Base-by-base conservation (phyloP, 2,888 invertebrate genomes). In the Cryptocephalus primarius region DNA sequence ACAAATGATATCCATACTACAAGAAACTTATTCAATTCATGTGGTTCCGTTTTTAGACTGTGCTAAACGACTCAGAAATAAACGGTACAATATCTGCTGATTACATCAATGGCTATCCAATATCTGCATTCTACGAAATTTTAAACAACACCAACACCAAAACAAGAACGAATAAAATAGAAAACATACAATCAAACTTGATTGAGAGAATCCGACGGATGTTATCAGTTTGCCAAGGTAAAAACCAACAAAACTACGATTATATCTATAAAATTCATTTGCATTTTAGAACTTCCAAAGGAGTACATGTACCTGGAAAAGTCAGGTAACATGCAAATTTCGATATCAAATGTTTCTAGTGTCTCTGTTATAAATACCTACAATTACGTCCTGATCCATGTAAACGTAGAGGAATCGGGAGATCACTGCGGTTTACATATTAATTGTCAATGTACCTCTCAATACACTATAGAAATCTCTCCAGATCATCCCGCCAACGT, bases 271-370 rank as follows among this genome's bases (percentile, higher is more conserved):
- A 33, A 32, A 13, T 10, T 32, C 9, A n/a, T 32, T 9, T 34
- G 10, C 14, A 36, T 53, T 54, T 40, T 34, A 68, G 67, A 53
- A 46, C 48, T 66, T 44, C 60, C 65, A 14, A 57, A 52, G 41
- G 60, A 65, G 45, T 62, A 60, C 44, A 56, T 69, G 55, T 69
- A 69, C 51, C 56, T 69, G 22, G 68, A 69, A 54, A 63, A 59
- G 49, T 61, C 64, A 4, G 54, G 55, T 6, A 57, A 58, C 32
- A 42, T 67, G n/a, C 61, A 66, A 52, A 57, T 67, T 42, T 45
- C 57, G 32, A 44, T 65, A 38, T 56, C 56, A 11, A 63, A 66
- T 43, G 51, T 60, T 9, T 45, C 56, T 9, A 55, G 54, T 45
- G 63, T 64, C 2, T 55, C 60, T 36, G 51, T 58, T 3, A 45